Base-by-base conservation (phyloP, 1,140 invertebrate genomes). In the Drosophila novamexicana region DNA sequence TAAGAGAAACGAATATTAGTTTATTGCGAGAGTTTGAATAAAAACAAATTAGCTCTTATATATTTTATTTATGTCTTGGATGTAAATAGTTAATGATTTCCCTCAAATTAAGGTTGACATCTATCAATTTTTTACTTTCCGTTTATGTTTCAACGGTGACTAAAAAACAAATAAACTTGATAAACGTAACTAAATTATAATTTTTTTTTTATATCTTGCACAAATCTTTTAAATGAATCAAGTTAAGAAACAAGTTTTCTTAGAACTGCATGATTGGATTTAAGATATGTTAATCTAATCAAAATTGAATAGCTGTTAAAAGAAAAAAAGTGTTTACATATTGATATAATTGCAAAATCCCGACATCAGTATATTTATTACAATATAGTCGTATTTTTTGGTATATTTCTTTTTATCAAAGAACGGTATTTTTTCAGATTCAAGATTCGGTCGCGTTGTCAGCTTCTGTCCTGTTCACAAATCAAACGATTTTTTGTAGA, bases 401-500 rank as follows among this genome's bases (percentile, higher is more conserved):
- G 64, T 34, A 64, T 57, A 42, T 50, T 42, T 18, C 5, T 14
- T 16, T n/a, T 16, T 8, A 36, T 12, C 9, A 9, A 16, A 10
- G 7, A 1, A 12, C 1, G 6, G 7, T 50, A 42, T 14, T 36
- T 16, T 36, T 7, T 7, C 14, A 10, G 5, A n/a, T 34, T 50
- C 7, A 7, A 4, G 22, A 42, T 14, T 8, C 36, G 44, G 58
- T 39, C 42, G 52, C 57, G 9, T 36, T 61, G 56, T 45, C 34
- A 47, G 18, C 12, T 29, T 36, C 10, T 45, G 12, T 40, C 6
- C 16, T 32, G 14, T 42, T 57, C 14, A 18, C 14, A 61, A 73
- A 59, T 52, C 29, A 7, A 42, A 56, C 34, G 9, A 39, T 2
- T 67, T 32, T 69, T 69, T 59, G 67, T 61, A 52, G 7, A 42